Percentiles rank a stretch among this genome's conserved stretches.
phyloP scores from a whole-genome alignment of 2,113 vertebrate genomes.

The Callipepla squamata region DNA sequence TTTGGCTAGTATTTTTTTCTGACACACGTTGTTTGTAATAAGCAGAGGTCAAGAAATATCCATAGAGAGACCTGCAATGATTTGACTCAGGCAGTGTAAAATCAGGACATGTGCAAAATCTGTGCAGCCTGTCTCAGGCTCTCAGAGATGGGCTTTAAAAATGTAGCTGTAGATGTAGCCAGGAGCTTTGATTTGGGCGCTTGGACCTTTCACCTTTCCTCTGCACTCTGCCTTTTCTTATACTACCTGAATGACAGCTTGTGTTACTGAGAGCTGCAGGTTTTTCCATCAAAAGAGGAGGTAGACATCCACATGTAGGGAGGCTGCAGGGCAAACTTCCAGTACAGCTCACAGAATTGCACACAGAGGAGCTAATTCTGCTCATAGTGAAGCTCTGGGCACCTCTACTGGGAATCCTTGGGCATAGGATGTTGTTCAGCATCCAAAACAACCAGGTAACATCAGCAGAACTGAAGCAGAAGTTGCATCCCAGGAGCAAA shows the following conservation, averaged over 20 bases:
- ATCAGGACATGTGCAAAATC: constrained; percentile 1
- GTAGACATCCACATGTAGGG: neutral
- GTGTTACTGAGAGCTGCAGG: neutral
- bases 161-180: neutral
- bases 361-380: neutral
- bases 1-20: neutral
- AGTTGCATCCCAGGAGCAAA: neutral
- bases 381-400: neutral
- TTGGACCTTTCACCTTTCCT: neutral
- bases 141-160: neutral
- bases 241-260: accelerated
- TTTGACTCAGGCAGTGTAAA: neutral
- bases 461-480: neutral
- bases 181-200: neutral
- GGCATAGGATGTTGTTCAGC: neutral
- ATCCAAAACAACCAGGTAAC: neutral
- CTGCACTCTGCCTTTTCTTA: neutral
- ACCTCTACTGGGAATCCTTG: neutral
- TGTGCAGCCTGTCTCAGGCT: neutral
- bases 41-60: neutral
- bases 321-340: neutral
- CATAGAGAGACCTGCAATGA: neutral
- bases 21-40: neutral
- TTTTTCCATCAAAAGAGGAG: neutral
- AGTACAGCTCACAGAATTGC: neutral